Conservation (phyloP, 2,797 vertebrate genomes). For the Coregonus sp. region DNA sequence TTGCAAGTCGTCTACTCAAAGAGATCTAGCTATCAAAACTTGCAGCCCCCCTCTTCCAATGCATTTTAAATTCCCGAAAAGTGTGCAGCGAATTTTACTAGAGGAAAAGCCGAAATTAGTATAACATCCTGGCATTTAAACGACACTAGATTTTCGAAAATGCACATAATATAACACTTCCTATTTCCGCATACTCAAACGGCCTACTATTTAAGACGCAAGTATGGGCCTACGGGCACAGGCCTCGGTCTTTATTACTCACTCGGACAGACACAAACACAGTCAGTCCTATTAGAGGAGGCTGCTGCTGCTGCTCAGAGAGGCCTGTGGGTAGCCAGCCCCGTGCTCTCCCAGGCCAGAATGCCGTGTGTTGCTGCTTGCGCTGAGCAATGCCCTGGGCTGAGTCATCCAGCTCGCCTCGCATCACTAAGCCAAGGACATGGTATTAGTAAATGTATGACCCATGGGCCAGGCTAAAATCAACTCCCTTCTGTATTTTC, state of each 20-base stretch:
- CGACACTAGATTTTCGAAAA: no score
- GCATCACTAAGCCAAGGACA: constrained; percentile 41
- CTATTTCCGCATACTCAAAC: no score
- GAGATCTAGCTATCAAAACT: no score
- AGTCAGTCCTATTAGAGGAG: neutral
- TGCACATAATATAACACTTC: no score
- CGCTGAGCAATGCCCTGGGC: constrained; percentile 26
- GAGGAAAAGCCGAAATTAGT: no score
- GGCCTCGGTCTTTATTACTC: neutral
- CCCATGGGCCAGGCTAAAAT: neutral
- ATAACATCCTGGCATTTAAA: no score
- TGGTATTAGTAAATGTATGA: neutral
- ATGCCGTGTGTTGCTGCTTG: constrained; percentile 9
- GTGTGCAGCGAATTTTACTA: no score
- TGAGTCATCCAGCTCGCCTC: constrained; percentile 52
- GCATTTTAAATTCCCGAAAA: no score
- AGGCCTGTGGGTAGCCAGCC: neutral
- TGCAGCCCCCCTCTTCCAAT: no score
- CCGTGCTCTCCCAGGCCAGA: neutral
- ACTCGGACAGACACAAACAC: neutral
- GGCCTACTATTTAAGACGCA: no score
- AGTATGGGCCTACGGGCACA: no score
- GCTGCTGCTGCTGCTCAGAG: constrained; percentile 2
- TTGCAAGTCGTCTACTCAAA: no score
- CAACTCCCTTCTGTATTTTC: neutral